Evolutionary conservation across 2,797 vertebrate genomes (phyloP), one percentile per base, ranked within the genome.

Genomic region (Sebastes hopkinsi): DNA sequence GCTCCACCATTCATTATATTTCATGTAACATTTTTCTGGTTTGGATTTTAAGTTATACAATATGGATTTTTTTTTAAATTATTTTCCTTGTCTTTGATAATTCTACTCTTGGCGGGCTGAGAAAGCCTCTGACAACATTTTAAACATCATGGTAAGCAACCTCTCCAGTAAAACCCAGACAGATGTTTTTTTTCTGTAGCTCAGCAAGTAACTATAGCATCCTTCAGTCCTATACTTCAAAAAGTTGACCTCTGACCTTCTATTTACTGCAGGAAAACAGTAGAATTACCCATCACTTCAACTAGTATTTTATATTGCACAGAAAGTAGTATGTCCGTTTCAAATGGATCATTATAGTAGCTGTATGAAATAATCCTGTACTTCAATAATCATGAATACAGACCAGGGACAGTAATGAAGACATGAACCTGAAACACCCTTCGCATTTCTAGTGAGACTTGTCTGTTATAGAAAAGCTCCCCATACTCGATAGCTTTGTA

Each of bases 11-110:
- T 83, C 32, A 64, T 52, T 68, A 58, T 38, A 61, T 64, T 79
- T 52, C 8, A 69, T 52, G 18, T 54, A 46, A 67, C 29, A 59
- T 76, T 61, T 80, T 72, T 67, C 6, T n/a, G 72, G 32, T 81
- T 70, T 36, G 56, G 29, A 68, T 68, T 81, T 59, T 55, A 52
- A 72, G 27, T 69, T 71, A 11, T 6, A 75, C 3, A 34, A 81
- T 79, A 50, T 29, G 20, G 11, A 69, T 78, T 77, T 71, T 29
- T 30, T 75, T 22, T 30, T n/a, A 76, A 64, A 73, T 22, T 8
- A 29, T 13, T 74, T 65, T 65, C 2, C 32, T 18, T 71, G 58
- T 60, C 9, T 6, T 67, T 59, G 66, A 65, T 29, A 54, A 22
- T 71, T 71, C 5, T 46, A 66, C 61, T 73, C 11, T n/a, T 55